phyloP scores from a whole-genome alignment of 2,888 invertebrate genomes.

The Trissoscelio sp. region DNA sequence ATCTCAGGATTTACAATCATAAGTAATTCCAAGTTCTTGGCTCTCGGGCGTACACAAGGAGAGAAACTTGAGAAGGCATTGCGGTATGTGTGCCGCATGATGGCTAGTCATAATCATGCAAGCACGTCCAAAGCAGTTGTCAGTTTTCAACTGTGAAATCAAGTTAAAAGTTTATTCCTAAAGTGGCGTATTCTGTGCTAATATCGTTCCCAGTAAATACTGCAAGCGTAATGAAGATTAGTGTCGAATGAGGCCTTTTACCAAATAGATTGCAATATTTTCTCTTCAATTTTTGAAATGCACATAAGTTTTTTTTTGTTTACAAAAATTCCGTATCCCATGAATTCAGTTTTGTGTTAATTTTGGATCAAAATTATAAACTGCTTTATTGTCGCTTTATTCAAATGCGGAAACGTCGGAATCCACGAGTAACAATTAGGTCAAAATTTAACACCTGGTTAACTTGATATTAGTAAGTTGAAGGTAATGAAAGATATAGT shows the following conservation, averaged over 20 bases:
- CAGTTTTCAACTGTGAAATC: slow-evolving; percentile 44
- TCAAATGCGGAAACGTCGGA: not conserved
- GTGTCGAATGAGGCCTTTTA: slow-evolving; percentile 16
- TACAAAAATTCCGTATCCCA: not conserved
- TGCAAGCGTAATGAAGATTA: slow-evolving; percentile 18
- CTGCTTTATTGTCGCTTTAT: slow-evolving; percentile 1
- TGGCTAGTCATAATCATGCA: slow-evolving; percentile 49
- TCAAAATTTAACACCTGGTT: slow-evolving; percentile 20
- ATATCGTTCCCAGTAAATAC: slow-evolving; percentile 21
- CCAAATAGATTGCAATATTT: not conserved
- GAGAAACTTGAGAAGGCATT: slow-evolving; percentile 34
- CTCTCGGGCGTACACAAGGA: slow-evolving; percentile 15
- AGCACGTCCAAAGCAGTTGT: slow-evolving; percentile 37
- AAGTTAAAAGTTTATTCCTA: slow-evolving; percentile 46
- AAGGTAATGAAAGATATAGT: slow-evolving; percentile 27
- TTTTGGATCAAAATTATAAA: not conserved
- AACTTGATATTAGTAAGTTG: slow-evolving; percentile 17
- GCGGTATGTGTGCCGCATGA: slow-evolving; percentile 29
- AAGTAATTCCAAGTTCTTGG: slow-evolving; percentile 42
- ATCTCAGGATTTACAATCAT: slow-evolving; percentile 39
- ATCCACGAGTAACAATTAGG: slow-evolving; percentile 14
- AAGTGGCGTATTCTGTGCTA: slow-evolving; percentile 16
- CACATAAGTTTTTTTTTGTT: not conserved
- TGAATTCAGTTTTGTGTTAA: not conserved
- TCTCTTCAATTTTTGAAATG: slow-evolving; percentile 3